Percentiles rank a stretch among this genome's conserved stretches.
Evolutionary conservation across 2,797 vertebrate species (phyloP).

Genomic region (Hydrolagus colliei): DNA sequence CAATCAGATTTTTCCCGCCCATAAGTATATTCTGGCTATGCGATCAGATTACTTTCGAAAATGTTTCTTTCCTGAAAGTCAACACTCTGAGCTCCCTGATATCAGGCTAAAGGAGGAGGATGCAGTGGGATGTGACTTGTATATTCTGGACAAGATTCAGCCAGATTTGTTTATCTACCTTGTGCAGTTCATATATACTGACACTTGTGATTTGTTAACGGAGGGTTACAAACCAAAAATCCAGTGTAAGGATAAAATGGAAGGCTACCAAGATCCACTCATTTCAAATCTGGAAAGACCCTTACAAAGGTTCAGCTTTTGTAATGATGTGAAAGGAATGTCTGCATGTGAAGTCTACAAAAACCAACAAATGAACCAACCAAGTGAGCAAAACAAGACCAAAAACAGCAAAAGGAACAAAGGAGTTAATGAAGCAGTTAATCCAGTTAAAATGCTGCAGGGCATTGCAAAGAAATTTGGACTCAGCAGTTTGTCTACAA

Average conservation of each 20-base stretch:
- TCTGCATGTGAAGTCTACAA: slow-evolving; percentile 77
- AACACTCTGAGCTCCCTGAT: slow-evolving; percentile 50
- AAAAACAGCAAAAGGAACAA: slow-evolving; percentile 68
- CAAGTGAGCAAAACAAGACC: slow-evolving; percentile 63
- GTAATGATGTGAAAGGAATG: slow-evolving; percentile 59
- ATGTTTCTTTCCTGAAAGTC: slow-evolving; percentile 56
- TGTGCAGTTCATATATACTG: slow-evolving; percentile 85
- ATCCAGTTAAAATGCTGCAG: slow-evolving; percentile 82
- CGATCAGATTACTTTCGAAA: slow-evolving; percentile 83
- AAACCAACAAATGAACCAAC: slow-evolving; percentile 62
- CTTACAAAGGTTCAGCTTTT: slow-evolving; percentile 61
- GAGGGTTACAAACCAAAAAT: slow-evolving; percentile 66
- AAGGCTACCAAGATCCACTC: slow-evolving; percentile 62
- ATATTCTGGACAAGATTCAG: slow-evolving; percentile 77
- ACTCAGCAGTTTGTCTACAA: slow-evolving; percentile 70
- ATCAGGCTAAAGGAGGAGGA: slow-evolving; percentile 70
- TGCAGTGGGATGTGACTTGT: slow-evolving; percentile 75
- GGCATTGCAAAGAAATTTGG: slow-evolving; percentile 78
- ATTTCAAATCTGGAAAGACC: slow-evolving; percentile 61
- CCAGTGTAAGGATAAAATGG: slow-evolving; percentile 47
- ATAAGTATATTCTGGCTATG: slow-evolving; percentile 83
- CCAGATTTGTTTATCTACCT: slow-evolving; percentile 74
- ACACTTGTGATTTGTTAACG: slow-evolving; percentile 82
- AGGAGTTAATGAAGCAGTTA: slow-evolving; percentile 55
- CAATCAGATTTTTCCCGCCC: slow-evolving; percentile 72